phyloP scores from a whole-genome alignment of 2,888 invertebrate genomes.

The Tanytarsus gracilentus region DNA sequence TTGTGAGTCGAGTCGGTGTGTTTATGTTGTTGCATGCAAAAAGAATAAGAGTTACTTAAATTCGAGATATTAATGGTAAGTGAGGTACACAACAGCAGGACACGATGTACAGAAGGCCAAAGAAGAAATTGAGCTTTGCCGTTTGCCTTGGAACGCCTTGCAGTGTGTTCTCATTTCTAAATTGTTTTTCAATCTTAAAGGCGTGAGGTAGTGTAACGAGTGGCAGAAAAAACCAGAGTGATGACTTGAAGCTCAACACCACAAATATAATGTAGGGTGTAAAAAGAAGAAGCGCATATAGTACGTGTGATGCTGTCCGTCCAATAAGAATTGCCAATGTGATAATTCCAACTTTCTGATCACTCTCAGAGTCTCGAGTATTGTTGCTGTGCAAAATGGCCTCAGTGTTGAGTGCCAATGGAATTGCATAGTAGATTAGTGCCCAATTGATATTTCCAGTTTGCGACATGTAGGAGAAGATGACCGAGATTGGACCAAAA shows the following conservation, averaged over 20 bases:
- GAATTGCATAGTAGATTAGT: slow-evolving; percentile 87
- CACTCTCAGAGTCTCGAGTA: slow-evolving; percentile 81
- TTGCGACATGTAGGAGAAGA: slow-evolving; percentile 89
- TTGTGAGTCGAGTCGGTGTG: too few species aligned
- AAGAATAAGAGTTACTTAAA: too few species aligned
- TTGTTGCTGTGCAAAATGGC: slow-evolving; percentile 94
- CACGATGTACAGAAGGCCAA: slow-evolving; percentile 81
- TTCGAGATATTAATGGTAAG: slow-evolving; percentile 48
- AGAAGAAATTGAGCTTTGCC: slow-evolving; percentile 80
- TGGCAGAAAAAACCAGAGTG: slow-evolving; percentile 81
- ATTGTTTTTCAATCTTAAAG: slow-evolving; percentile 82
- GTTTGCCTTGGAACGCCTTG: slow-evolving; percentile 77
- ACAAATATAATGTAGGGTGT: slow-evolving; percentile 85
- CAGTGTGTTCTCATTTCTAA: slow-evolving; percentile 68
- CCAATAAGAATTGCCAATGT: slow-evolving; percentile 92
- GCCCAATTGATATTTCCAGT: slow-evolving; percentile 85
- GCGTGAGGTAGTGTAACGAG: slow-evolving; percentile 78
- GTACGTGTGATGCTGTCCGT: slow-evolving; percentile 78
- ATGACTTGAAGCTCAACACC: slow-evolving; percentile 74
- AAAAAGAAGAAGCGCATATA: slow-evolving; percentile 83
- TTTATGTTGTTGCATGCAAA: too few species aligned
- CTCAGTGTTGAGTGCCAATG: slow-evolving; percentile 87
- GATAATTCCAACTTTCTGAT: slow-evolving; percentile 82
- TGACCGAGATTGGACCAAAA: slow-evolving; percentile 88
- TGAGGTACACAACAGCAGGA: slow-evolving; percentile 64